These are phyloP conservation scores for Meriones unguiculatus DNA, from an alignment of 2,113 vertebrate genomes.

Conservation along the genomic window DNA sequence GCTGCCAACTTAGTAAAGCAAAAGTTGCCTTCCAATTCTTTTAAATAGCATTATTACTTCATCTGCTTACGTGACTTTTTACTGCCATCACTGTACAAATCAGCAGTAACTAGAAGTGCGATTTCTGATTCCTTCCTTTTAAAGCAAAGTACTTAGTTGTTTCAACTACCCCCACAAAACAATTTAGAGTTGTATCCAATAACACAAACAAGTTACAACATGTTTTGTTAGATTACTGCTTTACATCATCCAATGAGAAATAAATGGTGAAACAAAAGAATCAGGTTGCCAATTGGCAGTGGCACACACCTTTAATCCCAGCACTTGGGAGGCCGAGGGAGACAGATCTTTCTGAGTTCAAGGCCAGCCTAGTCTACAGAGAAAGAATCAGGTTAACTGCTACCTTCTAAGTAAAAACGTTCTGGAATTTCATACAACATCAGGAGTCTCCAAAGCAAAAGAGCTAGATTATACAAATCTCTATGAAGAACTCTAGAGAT, in stretches of 20 bases:
- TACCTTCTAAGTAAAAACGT: background rate
- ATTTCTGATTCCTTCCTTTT: conserved; percentile 16
- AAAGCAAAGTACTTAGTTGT: background rate
- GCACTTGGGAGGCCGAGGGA: no score
- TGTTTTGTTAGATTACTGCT: background rate
- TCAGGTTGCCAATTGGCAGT: no score
- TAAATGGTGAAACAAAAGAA: background rate
- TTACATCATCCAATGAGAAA: background rate
- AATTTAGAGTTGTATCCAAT: background rate
- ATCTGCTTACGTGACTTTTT: background rate
- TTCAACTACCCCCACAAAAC: background rate
- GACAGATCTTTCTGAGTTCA: no score
- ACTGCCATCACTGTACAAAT: background rate
- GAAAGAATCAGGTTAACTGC: no score
- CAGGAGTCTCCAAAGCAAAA: background rate
- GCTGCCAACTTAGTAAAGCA: background rate
- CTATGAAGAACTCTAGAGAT: background rate
- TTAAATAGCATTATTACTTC: background rate
- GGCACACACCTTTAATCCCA: no score
- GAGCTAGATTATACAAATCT: background rate
- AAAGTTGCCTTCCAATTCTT: conserved; percentile 6
- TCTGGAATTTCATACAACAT: background rate
- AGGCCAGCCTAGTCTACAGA: no score
- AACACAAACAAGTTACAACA: background rate
- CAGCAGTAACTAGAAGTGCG: background rate